These are phyloP conservation scores for Tenthredo distinguenda DNA, from an alignment of 2,888 invertebrate species.

Conservation along the genomic window DNA sequence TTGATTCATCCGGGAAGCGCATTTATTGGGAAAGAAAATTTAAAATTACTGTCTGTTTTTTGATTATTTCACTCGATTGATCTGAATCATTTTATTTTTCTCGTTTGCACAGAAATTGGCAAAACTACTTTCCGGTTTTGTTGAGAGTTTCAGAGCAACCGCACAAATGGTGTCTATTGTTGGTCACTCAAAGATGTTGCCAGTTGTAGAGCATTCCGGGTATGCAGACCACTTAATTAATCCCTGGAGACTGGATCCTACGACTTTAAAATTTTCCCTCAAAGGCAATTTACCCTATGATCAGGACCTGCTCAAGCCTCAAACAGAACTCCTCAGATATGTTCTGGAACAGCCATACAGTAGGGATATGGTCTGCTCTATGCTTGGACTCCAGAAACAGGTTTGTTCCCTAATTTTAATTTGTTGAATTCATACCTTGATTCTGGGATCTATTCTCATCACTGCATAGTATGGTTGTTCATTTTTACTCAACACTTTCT, in stretches of 20 bases:
- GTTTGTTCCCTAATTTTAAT: slow-evolving; percentile 73
- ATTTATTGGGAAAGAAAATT: neutral
- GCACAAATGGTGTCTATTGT: slow-evolving; percentile 98
- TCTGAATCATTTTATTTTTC: slow-evolving; percentile 24
- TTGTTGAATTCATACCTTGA: neutral
- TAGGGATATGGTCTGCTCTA: slow-evolving; percentile 96
- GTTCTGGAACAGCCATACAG: slow-evolving; percentile 97
- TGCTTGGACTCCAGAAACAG: slow-evolving; percentile 96
- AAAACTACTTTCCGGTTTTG: slow-evolving; percentile 91
- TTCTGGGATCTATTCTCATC: neutral
- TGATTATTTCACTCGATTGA: neutral
- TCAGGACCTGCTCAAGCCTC: slow-evolving; percentile 92
- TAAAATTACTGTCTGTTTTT: neutral
- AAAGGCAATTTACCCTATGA: slow-evolving; percentile 93
- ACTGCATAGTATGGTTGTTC: neutral
- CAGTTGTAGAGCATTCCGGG: slow-evolving; percentile 95
- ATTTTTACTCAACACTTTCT: slow-evolving; percentile 45
- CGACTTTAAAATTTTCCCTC: slow-evolving; percentile 85
- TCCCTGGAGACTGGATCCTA: slow-evolving; percentile 95
- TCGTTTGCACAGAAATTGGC: slow-evolving; percentile 86
- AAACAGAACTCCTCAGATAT: slow-evolving; percentile 92
- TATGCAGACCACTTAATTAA: slow-evolving; percentile 94
- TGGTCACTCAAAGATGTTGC: slow-evolving; percentile 93
- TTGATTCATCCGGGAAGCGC: neutral
- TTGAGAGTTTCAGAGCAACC: slow-evolving; percentile 94